Percentiles rank a stretch among this genome's conserved stretches.
These are phyloP conservation scores for Leuciscus waleckii DNA, from an alignment of 2,797 vertebrate genomes.

Conservation along the genomic window DNA sequence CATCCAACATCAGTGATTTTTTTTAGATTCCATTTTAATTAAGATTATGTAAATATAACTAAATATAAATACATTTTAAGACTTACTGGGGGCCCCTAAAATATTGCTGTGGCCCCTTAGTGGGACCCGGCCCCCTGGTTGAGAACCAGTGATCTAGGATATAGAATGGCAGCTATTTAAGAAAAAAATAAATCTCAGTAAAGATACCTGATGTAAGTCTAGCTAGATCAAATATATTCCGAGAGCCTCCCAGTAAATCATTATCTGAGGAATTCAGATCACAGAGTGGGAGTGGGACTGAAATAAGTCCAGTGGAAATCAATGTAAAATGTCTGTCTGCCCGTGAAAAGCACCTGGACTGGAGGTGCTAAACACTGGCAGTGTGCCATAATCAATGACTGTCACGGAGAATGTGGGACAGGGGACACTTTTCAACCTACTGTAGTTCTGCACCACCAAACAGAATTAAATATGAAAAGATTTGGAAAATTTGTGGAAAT, in stretches of 20 bases:
- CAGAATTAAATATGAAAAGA: not conserved
- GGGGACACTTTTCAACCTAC: slow-evolving; percentile 38
- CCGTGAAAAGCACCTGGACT: slow-evolving; percentile 46
- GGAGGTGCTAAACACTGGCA: slow-evolving; percentile 56
- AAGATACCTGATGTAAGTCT: not conserved
- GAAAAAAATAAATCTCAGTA: not conserved
- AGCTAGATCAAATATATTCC: slow-evolving; percentile 19
- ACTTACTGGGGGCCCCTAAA: not conserved
- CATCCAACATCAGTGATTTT: not conserved
- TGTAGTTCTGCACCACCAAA: not conserved
- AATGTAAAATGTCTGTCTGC: slow-evolving; percentile 48
- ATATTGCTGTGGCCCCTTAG: not conserved
- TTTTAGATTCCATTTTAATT: not conserved
- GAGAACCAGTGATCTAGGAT: not conserved
- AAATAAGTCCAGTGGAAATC: slow-evolving; percentile 51
- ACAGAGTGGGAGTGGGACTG: slow-evolving; percentile 22
- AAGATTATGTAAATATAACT: not conserved
- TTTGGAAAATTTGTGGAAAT: not conserved
- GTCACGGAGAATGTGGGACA: slow-evolving; percentile 30
- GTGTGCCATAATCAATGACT: slow-evolving; percentile 58
- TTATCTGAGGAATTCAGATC: slow-evolving; percentile 56
- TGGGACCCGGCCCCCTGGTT: not conserved
- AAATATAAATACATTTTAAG: not conserved
- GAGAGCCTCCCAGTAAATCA: slow-evolving; percentile 49
- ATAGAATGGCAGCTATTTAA: slow-evolving; percentile 42